phyloP scores from a whole-genome alignment of 2,113 vertebrate species.

The Megatriorchis doriae region DNA sequence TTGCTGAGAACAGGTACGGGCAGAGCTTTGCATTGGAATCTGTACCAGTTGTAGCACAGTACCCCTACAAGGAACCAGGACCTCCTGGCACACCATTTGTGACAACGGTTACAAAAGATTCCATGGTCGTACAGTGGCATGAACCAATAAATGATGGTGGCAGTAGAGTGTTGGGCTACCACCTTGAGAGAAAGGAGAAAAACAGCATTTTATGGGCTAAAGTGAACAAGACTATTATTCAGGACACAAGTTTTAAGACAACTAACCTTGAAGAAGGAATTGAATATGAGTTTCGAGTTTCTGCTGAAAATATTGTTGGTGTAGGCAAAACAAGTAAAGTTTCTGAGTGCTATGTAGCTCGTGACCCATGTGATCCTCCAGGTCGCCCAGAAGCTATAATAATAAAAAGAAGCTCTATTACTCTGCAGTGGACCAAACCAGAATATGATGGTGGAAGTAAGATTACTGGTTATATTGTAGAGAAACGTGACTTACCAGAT shows the following conservation, averaged over 20 bases:
- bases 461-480: slow-evolving; percentile 93
- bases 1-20: slow-evolving; percentile 95
- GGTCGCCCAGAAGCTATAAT: slow-evolving; percentile 89
- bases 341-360: slow-evolving; percentile 92
- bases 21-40: slow-evolving; percentile 95
- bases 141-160: slow-evolving; percentile 94
- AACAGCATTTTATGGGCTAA: slow-evolving; percentile 97
- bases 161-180: slow-evolving; percentile 89
- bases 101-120: slow-evolving; percentile 84
- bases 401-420: slow-evolving; percentile 88
- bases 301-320: slow-evolving; percentile 97
- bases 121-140: slow-evolving; percentile 94
- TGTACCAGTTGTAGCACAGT: slow-evolving; percentile 84
- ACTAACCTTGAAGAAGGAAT: slow-evolving; percentile 91
- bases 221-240: slow-evolving; percentile 92
- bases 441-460: slow-evolving; percentile 96
- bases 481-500: slow-evolving; percentile 93
- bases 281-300: slow-evolving; percentile 95
- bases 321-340: slow-evolving; percentile 92
- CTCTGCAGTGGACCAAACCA: slow-evolving; percentile 93
- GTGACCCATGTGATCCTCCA: slow-evolving; percentile 94
- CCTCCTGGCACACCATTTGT: slow-evolving; percentile 95
- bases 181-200: slow-evolving; percentile 95
- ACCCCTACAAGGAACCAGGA: slow-evolving; percentile 95
- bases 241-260: slow-evolving; percentile 88